A percentile compares a stretch with the other conserved stretches of the same genome.
These are phyloP conservation scores for Arrhopalites spinosus DNA, from an alignment of 2,888 invertebrate species.

Conservation along the genomic window DNA sequence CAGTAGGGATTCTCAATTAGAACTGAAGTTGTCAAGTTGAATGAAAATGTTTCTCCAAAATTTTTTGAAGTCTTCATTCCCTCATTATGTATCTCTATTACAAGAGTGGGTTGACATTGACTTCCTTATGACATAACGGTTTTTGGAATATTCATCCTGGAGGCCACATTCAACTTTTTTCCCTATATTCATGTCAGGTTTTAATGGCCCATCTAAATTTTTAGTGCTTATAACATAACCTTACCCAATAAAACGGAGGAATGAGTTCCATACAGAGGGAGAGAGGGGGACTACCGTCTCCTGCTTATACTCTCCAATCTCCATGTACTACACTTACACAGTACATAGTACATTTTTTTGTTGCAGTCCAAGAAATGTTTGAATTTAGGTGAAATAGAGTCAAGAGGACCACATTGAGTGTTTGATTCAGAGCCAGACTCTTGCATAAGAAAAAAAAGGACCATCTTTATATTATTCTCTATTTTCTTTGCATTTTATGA, in stretches of 20 bases:
- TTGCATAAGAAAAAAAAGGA: conserved; percentile 11
- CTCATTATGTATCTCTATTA: neutral
- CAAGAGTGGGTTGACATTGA: conserved; percentile 11
- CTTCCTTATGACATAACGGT: conserved; percentile 27
- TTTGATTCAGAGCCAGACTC: neutral
- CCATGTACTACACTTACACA: too few relatives aligned
- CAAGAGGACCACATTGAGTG: neutral
- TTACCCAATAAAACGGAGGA: conserved; percentile 17
- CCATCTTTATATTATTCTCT: neutral
- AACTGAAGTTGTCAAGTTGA: too few relatives aligned
- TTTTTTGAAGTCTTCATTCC: conserved; percentile 11
- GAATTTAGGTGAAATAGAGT: neutral
- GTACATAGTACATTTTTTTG: neutral
- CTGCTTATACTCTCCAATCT: neutral
- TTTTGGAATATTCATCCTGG: too few relatives aligned
- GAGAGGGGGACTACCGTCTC: neutral
- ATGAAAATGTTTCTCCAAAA: too few relatives aligned
- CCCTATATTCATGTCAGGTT: conserved; percentile 10
- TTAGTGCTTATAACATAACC: conserved; percentile 20
- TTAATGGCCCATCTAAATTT: conserved; percentile 24
- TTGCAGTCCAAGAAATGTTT: neutral
- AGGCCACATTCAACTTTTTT: neutral
- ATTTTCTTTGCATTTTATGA: conserved; percentile 18
- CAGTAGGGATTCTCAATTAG: too few relatives aligned
- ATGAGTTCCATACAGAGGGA: too few relatives aligned